Conservation (phyloP, 1,140 invertebrate species). For the Aphidius ervi region DNA sequence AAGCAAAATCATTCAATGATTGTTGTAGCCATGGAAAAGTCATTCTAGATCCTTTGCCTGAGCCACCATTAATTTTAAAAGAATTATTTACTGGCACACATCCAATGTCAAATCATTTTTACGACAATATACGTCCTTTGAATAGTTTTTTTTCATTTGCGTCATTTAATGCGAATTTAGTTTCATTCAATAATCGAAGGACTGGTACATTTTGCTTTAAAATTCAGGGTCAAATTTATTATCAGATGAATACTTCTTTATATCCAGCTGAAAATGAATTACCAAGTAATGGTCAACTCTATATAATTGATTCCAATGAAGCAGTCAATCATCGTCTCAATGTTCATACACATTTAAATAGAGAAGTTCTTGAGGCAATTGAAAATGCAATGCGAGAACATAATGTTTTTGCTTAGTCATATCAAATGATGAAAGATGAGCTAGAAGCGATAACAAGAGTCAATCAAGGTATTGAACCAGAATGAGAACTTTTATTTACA, state of each 20-base stretch:
- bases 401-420: too few relatives aligned
- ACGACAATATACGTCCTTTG: not conserved
- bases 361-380: too few relatives aligned
- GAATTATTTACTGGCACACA: constrained; percentile 1
- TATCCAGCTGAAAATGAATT: constrained; percentile 11
- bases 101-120: not conserved
- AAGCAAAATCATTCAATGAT: constrained; percentile 18
- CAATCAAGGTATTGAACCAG: too few relatives aligned
- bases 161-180: not conserved
- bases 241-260: constrained; percentile 7
- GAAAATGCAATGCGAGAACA: too few relatives aligned
- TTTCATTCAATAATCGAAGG: not conserved
- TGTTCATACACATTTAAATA: too few relatives aligned
- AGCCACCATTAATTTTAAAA: constrained; percentile 1
- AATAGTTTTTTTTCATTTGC: constrained; percentile 3
- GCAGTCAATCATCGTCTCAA: too few relatives aligned
- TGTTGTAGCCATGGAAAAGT: constrained; percentile 6
- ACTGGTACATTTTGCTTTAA: not conserved
- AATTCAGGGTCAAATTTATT: constrained; percentile 5
- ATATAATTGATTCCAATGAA: too few relatives aligned
- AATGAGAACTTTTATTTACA: too few relatives aligned
- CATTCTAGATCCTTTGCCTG: not conserved
- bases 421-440: too few relatives aligned
- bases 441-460: too few relatives aligned
- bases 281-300: too few relatives aligned